Base-by-base conservation (phyloP, 2,888 invertebrate genomes). In the Chorisops tibialis region DNA sequence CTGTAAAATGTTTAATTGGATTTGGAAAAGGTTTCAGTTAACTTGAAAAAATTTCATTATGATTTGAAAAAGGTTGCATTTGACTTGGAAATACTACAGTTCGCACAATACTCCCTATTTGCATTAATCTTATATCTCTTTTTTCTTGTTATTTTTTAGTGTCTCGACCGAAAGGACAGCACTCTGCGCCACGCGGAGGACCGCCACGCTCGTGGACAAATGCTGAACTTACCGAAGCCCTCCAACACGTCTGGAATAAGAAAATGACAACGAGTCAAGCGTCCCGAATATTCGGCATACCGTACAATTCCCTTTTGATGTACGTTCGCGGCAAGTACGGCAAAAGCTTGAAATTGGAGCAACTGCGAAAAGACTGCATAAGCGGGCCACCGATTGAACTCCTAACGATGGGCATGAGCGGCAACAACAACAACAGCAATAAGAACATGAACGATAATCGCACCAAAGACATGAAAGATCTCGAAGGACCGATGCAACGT, bases 221-320 rank as follows among this genome's bases (percentile, higher is more conserved):
- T 79, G 91, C 91, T 38, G 93, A 93, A 73, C 82, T 93, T 56
- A 93, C 93, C 56, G 91, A 93, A 79, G 93, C 93, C 2, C 82
- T 93, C 58, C 92, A 92, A 73, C 92, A 93, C 78, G 93, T 93
- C n/a, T 93, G 93, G 93, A 93, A 93, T 79, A 93, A 93, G 74
- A 93, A 92, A 76, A 93, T 93, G 92, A 93, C 93, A 66, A 93
- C 93, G 47, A 92, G 92, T 72, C 92, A 93, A 78, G 93, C 93
- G 9, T 93, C 92, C 21, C 80, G 93, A 66, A 89, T 93, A 75
- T 93, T 92, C 79, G 93, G 93, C 45, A 93, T 93, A 68, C 93
- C 93, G n/a, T 93, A 93, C 83, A 93, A 93, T 80, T 92, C 92
- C 48, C 81, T 93, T 51, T 80, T 93, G 61, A 93, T 93, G 93